A percentile compares a stretch with the other conserved stretches of the same genome.
Evolutionary conservation across 2,888 invertebrate genomes (phyloP).

Genomic region (Ditylenchus weischeri): DNA sequence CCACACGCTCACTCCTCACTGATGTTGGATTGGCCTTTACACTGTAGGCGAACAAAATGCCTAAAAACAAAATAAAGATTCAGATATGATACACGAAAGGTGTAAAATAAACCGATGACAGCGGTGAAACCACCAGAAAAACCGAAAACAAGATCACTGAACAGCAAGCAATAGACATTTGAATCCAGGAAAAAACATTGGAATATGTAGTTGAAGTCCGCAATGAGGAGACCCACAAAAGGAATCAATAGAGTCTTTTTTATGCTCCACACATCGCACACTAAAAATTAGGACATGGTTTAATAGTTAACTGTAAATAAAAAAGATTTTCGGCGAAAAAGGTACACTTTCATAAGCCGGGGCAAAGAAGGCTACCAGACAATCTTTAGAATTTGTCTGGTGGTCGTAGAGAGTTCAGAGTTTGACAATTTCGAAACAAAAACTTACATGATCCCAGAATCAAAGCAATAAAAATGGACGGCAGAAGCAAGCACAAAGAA

Average conservation of each 20-base stretch:
- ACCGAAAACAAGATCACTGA: slow-evolving; percentile 60
- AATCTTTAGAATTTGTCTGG: too few relatives aligned
- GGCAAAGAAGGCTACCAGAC: too few relatives aligned
- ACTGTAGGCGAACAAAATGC: slow-evolving; percentile 59
- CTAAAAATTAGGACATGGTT: slow-evolving; percentile 32
- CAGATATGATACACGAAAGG: background rate
- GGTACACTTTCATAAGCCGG: too few relatives aligned
- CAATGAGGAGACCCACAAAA: slow-evolving; percentile 40
- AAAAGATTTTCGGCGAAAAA: too few relatives aligned
- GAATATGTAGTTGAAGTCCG: slow-evolving; percentile 53
- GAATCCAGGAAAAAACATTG: slow-evolving; percentile 55
- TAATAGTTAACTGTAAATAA: too few relatives aligned
- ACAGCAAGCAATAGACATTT: slow-evolving; percentile 54
- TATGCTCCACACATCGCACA: slow-evolving; percentile 59
- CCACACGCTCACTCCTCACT: slow-evolving; percentile 57
- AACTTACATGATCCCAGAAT: slow-evolving; percentile 57
- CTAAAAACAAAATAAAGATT: slow-evolving; percentile 28
- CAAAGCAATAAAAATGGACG: slow-evolving; percentile 58
- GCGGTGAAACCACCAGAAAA: slow-evolving; percentile 60
- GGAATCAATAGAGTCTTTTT: slow-evolving; percentile 61
- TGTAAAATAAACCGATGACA: slow-evolving; percentile 52
- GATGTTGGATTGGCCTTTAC: slow-evolving; percentile 55
- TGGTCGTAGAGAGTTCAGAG: too few relatives aligned
- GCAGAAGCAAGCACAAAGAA: slow-evolving; percentile 58
- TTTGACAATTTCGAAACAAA: too few relatives aligned